Base-by-base conservation (phyloP, 2,888 invertebrate genomes). In the Coenonympha arcania region DNA sequence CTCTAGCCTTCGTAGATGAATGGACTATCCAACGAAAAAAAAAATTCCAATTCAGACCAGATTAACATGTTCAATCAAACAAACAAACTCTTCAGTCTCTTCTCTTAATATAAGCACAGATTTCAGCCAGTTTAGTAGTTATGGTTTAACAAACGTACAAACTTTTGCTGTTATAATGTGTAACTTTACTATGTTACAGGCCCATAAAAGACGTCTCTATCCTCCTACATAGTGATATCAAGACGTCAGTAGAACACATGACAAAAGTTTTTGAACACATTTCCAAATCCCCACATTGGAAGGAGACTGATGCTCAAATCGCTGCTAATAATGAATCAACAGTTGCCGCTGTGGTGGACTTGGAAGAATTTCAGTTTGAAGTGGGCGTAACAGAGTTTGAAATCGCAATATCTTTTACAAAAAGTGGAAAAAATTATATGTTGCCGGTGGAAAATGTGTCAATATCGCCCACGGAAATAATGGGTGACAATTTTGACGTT, bases 401-500 rank as follows among this genome's bases (percentile, higher is more conserved):
- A 57, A 71, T 71, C 28, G 65, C 71, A 0, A 47, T 85, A 18
- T 66, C 68, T 9, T 83, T 73, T 56, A 68, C 61, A 34, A 67
- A 58, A 31, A 31, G 45, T 6, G 65, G 52, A 0, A 69, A 67
- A 24, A 66, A 71, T 15, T 67, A 60, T 50, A 42, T 79, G 20
- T 30, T 80, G 36, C 77, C 81, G 2, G 66, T 81, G 53, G 68
- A 77, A 11, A 62, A 65, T 61, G 65, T 82, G 4, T 43, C 50
- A 4, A 42, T 84, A 41, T 72, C 80, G 11, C 62, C 71, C 18
- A 48, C 63, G 22, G 73, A 76, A 4, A 60, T 64, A 15, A 70
- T 79, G 68, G 71, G 65, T 19, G 65, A 64, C 33, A 58, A 68
- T 19, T 78, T 75, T 71, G 76, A 83, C 73, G 68, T 69, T 0